Base-by-base conservation (phyloP, 2,797 vertebrate species). In the Anas flavirostris region DNA sequence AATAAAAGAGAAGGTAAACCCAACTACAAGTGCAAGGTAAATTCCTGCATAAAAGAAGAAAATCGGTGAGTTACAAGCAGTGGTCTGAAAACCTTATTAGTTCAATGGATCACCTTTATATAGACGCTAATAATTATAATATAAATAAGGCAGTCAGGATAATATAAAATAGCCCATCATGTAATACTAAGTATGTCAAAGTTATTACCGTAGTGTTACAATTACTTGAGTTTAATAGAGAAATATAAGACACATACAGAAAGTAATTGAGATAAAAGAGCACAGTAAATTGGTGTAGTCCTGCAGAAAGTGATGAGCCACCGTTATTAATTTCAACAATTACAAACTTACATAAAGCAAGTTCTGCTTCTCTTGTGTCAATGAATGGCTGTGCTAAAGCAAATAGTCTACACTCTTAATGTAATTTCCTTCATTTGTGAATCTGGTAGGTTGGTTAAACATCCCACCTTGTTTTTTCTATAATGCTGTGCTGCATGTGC, bases 251-350 rank as follows among this genome's bases (percentile, higher is more conserved):
- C 72, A 93, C 72, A 81, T 26, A 90, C 1, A 88, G 64, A 88
- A 95, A 96, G 91, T 92, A 95, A 94, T 91, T 91, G 94, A 94
- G 93, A 95, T 96, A 95, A 96, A 97, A 93, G 82, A 93, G 63
- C 22, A 25, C 21, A 56, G 82, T 94, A 88, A 94, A 94, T 93
- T 86, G 50, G 48, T 81, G 46, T 17, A 58, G 79, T 80, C 37
- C 66, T 72, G 79, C 58, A 91, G 91, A 89, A 92, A 84, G 39
- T 52, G 88, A 95, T 87, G 87, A 94, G 77, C 43, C 41, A 58
- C 58, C 50, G 64, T 93, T 92, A 89, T 52, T 94, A 81, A 91
- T 92, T 91, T 89, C 50, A 94, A 53, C 68, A 94, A 88, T 84
- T 94, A 75, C 53, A 82, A 77, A 88, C 64, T 86, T 60, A 93